Conservation (phyloP, 2,888 invertebrate genomes). For the Hyles lineata region DNA sequence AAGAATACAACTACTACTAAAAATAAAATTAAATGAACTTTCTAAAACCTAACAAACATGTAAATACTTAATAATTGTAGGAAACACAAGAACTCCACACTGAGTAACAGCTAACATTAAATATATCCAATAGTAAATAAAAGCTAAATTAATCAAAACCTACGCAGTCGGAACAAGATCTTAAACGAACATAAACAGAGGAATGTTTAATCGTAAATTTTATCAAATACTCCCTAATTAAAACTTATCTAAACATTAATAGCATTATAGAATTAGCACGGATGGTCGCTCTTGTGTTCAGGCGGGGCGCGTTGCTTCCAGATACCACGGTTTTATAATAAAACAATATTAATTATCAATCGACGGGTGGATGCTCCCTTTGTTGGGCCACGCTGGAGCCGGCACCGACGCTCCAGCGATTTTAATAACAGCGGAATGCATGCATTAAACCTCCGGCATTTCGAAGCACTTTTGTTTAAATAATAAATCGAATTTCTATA, state of each 20-base stretch:
- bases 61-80: conserved; percentile 16
- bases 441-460: conserved; percentile 72
- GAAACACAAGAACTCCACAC: neutral
- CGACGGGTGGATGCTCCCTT: conserved; percentile 41
- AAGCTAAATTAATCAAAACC: conserved; percentile 18
- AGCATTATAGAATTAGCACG: conserved; percentile 67
- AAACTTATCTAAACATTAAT: conserved; percentile 66
- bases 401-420: conserved; percentile 45
- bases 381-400: conserved; percentile 33
- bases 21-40: neutral
- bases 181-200: conserved; percentile 30
- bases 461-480: conserved; percentile 72
- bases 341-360: conserved; percentile 49
- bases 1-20: neutral
- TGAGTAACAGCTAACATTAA: neutral
- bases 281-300: conserved; percentile 59
- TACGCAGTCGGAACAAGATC: conserved; percentile 29
- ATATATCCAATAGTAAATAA: neutral
- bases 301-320: conserved; percentile 42
- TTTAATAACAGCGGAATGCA: conserved; percentile 77
- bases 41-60: neutral
- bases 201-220: conserved; percentile 29
- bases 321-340: conserved; percentile 43
- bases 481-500: conserved; percentile 74
- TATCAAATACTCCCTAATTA: conserved; percentile 50